A percentile compares a stretch with the other conserved stretches of the same genome.
These are phyloP conservation scores for Matsumurasca onukii DNA, from an alignment of 1,140 invertebrate species.

Conservation along the genomic window DNA sequence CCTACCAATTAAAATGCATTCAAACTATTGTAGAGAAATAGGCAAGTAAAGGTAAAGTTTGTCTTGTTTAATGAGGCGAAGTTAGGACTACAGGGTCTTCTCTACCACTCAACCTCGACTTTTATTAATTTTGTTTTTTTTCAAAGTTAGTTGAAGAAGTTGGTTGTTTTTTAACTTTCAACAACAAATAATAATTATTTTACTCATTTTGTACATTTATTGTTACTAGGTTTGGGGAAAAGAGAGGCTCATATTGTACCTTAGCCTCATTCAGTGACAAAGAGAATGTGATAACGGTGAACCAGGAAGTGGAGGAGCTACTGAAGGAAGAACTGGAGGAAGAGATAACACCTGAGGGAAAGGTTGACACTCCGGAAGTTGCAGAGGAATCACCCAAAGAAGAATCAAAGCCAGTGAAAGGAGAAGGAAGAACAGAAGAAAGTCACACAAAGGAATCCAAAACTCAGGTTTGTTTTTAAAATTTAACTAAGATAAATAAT, in stretches of 20 bases:
- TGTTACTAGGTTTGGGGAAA: slow-evolving; percentile 58
- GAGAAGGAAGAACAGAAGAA: not conserved
- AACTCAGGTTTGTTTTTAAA: slow-evolving; percentile 3
- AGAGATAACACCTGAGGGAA: not conserved
- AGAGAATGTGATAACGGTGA: slow-evolving; percentile 47
- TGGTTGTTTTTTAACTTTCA: too few species aligned
- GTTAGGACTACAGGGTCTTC: too few species aligned
- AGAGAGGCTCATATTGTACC: slow-evolving; percentile 63
- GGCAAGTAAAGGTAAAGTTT: too few species aligned
- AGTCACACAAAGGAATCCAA: slow-evolving; percentile 1
- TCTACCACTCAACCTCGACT: too few species aligned
- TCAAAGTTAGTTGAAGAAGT: too few species aligned
- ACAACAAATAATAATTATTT: too few species aligned
- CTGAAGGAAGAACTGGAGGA: slow-evolving; percentile 6
- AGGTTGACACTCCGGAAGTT: not conserved
- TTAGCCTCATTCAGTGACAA: slow-evolving; percentile 60
- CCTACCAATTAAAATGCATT: too few species aligned
- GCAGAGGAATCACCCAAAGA: not conserved
- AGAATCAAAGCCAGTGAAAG: not conserved
- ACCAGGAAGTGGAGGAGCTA: not conserved
- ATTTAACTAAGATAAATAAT: too few species aligned
- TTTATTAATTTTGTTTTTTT: too few species aligned
- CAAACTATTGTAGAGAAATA: too few species aligned
- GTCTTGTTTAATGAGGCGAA: too few species aligned
- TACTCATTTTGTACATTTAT: not conserved